A percentile compares a stretch with the other conserved stretches of the same genome.
These are phyloP conservation scores for Drosophila kuntzei DNA, from an alignment of 2,888 invertebrate genomes.

Conservation along the genomic window DNA sequence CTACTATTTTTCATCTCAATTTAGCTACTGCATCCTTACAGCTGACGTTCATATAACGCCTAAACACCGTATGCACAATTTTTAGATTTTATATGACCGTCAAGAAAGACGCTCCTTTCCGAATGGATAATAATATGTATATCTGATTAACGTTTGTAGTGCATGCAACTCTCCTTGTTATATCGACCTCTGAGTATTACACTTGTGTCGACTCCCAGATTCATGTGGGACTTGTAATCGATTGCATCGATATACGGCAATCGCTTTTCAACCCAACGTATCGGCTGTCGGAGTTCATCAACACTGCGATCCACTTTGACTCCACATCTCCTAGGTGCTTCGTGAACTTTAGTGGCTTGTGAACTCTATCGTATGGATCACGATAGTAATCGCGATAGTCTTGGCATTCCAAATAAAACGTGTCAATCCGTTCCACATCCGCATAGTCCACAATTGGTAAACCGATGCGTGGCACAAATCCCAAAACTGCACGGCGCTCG, in stretches of 20 bases:
- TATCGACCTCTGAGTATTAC: slow-evolving; percentile 21
- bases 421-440: slow-evolving; percentile 73
- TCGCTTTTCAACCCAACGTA: slow-evolving; percentile 18
- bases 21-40: not conserved
- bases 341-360: slow-evolving; percentile 55
- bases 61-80: slow-evolving; percentile 9
- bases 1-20: not conserved
- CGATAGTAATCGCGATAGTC: slow-evolving; percentile 82
- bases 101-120: not conserved
- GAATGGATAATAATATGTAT: not conserved
- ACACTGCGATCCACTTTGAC: slow-evolving; percentile 30
- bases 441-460: slow-evolving; percentile 76
- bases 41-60: slow-evolving; percentile 37
- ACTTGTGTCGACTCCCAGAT: slow-evolving; percentile 27
- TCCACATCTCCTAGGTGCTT: slow-evolving; percentile 56
- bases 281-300: slow-evolving; percentile 32
- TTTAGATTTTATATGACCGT: slow-evolving; percentile 25
- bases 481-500: slow-evolving; percentile 67
- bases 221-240: slow-evolving; percentile 41
- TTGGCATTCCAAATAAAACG: slow-evolving; percentile 79
- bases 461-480: slow-evolving; percentile 78
- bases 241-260: slow-evolving; percentile 21
- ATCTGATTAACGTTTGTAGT: slow-evolving; percentile 37
- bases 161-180: slow-evolving; percentile 15
- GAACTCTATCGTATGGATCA: slow-evolving; percentile 76